Percentiles rank a stretch among this genome's conserved stretches.
These are phyloP conservation scores for Tapirus terrestris DNA, from an alignment of 2,113 vertebrate genomes.

Conservation along the genomic window DNA sequence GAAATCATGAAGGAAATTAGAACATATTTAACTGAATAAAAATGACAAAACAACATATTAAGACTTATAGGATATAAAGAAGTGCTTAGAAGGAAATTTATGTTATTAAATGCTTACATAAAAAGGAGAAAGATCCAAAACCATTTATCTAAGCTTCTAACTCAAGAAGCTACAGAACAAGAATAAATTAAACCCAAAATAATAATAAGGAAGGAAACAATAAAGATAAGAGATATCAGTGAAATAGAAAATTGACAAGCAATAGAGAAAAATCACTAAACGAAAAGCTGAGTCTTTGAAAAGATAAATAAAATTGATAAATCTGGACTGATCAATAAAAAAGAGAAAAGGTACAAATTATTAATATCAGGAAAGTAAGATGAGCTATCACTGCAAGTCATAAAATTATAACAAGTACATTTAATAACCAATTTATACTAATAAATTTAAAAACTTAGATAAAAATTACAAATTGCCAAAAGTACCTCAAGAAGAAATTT, in stretches of 20 bases:
- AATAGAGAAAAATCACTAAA: not conserved
- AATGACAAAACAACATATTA: not conserved
- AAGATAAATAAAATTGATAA: not conserved
- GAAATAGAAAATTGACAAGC: not conserved
- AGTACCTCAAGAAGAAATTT: not conserved
- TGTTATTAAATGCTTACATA: not conserved
- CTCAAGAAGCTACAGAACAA: not conserved
- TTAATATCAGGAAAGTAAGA: not conserved
- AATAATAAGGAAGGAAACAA: not conserved
- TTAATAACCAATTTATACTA: not conserved
- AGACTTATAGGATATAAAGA: not conserved
- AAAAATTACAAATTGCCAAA: not conserved
- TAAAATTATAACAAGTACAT: not conserved
- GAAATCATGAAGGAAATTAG: not conserved
- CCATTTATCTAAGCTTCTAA: not conserved
- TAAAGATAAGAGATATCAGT: not conserved
- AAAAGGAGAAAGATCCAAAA: not conserved
- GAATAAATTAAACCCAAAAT: not conserved
- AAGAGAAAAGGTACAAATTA: not conserved
- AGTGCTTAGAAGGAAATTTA: not conserved
- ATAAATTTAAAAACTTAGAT: not conserved
- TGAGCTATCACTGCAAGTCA: not conserved
- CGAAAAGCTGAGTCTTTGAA: not conserved
- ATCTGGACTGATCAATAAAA: not conserved
- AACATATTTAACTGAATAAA: not conserved